Percentiles rank a stretch among this genome's conserved stretches.
phyloP scores from a whole-genome alignment of 2,888 invertebrate species.

The Oscheius sp. region DNA sequence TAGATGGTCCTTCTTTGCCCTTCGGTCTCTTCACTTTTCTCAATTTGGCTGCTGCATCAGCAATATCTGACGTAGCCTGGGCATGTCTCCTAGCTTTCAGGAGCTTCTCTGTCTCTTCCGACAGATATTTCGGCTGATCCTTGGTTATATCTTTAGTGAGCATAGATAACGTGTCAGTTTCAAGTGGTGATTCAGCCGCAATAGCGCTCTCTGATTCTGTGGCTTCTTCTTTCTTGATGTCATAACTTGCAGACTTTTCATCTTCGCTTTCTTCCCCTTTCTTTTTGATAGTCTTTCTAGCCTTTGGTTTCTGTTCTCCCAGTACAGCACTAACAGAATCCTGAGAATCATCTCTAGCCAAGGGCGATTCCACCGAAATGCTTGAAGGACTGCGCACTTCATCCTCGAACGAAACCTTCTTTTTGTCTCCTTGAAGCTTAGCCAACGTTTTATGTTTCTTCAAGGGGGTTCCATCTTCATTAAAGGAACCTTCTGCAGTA shows the following conservation, averaged over 20 bases:
- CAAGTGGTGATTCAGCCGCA: slow-evolving; percentile 7
- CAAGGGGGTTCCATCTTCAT: neutral
- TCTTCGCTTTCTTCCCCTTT: slow-evolving; percentile 7
- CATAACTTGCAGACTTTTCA: neutral
- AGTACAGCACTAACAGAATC: neutral
- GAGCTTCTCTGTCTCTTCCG: slow-evolving; percentile 36
- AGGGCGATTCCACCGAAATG: neutral
- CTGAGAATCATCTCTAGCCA: slow-evolving; percentile 15
- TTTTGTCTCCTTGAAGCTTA: slow-evolving; percentile 8
- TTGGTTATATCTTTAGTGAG: slow-evolving; percentile 23
- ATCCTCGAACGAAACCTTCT: slow-evolving; percentile 25
- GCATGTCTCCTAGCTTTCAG: slow-evolving; percentile 13
- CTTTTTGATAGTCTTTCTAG: slow-evolving; percentile 6
- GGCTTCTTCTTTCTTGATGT: neutral
- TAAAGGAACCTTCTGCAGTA: neutral
- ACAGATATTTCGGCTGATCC: slow-evolving; percentile 30
- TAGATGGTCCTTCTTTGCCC: neutral
- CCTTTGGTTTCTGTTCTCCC: slow-evolving; percentile 17
- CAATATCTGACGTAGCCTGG: slow-evolving; percentile 4
- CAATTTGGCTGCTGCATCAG: neutral
- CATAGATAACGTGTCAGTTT: slow-evolving; percentile 10
- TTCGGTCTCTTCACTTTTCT: neutral
- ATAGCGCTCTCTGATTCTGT: neutral
- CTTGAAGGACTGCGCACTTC: slow-evolving; percentile 14
- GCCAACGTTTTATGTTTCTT: slow-evolving; percentile 1